These are phyloP conservation scores for Hyposmocoma kahamanoa DNA, from an alignment of 1,140 invertebrate species.

Conservation along the genomic window DNA sequence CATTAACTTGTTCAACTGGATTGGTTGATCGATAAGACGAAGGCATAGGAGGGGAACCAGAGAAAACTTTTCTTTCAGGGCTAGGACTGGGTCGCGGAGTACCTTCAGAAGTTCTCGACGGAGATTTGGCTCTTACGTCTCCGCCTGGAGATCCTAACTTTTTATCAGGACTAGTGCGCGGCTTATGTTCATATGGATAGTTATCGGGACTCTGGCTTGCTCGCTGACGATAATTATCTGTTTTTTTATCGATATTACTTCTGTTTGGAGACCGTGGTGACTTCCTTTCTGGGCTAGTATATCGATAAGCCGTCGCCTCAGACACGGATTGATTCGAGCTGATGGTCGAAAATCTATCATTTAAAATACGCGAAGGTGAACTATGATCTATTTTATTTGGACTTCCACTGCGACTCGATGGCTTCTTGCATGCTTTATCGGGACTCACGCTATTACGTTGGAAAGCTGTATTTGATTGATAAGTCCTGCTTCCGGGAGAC, in stretches of 20 bases:
- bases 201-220: constrained; percentile 19
- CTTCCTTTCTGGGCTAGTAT: constrained; percentile 22
- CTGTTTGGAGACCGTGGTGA: constrained; percentile 33
- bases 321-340: constrained; percentile 39
- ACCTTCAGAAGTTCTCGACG: no score
- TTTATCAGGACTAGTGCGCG: constrained; percentile 26
- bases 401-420: constrained; percentile 48
- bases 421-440: constrained; percentile 64
- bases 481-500: constrained; percentile 61
- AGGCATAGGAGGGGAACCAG: no score
- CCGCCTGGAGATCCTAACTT: no score
- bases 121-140: no score
- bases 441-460: constrained; percentile 73
- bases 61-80: no score
- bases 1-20: no score
- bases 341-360: constrained; percentile 38
- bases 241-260: constrained; percentile 27
- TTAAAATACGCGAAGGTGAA: constrained; percentile 35
- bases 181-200: constrained; percentile 1
- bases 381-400: constrained; percentile 49
- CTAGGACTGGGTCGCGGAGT: no score
- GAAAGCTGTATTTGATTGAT: constrained; percentile 67
- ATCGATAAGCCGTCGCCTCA: constrained; percentile 34
- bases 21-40: no score
- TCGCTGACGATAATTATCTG: constrained; percentile 16